Base-by-base conservation (phyloP, 2,113 vertebrate genomes). In the Eptesicus fuscus region DNA sequence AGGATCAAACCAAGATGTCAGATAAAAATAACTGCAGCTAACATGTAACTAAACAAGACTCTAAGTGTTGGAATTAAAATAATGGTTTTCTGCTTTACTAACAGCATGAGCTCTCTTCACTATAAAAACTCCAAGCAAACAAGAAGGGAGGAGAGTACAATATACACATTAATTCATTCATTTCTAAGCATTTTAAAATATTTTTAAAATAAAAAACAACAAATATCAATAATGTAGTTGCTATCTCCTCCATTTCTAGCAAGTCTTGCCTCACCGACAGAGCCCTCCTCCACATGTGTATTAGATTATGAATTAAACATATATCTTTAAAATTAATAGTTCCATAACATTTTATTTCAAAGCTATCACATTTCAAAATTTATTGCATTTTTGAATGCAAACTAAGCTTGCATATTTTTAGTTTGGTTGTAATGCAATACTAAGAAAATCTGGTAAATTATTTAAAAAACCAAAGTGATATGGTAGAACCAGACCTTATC, bases 1-100 rank as follows among this genome's bases (percentile, higher is more conserved):
- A 35, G 16, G 44, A 9, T 22, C 28, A 94, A 88, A 86, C 8
- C 32, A 69, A 87, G 3, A 71, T 80, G 8, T 90, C 51, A 80
- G 28, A 9, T 35, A 67, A 83, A 61, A 91, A 93, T 22, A 53
- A 91, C 35, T 82, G 8, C 9, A 82, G 17, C 30, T 93, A 86
- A 93, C 17, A 69, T 91, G 20, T 94, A 93, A 93, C 42, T 93
- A 74, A 88, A 91, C 2, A 42, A 78, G 40, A 67, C 10, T 71
- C 73, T 82, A 78, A 93, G 20, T 88, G 30, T 7, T 51, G 9
- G 4, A 85, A 83, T 53, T 63, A 22, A 93, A 87, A 85, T 67
- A 13, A 17, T 42, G 47, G 0, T 23, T 79, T 65, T 32, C 51
- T 94, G 22, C 23, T 94, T 91, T 78, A 88, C 14, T 67, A 96